Percentiles rank a stretch among this genome's conserved stretches.
Evolutionary conservation across 2,113 vertebrate species (phyloP).

Genomic region (Syngnathus typhle): DNA sequence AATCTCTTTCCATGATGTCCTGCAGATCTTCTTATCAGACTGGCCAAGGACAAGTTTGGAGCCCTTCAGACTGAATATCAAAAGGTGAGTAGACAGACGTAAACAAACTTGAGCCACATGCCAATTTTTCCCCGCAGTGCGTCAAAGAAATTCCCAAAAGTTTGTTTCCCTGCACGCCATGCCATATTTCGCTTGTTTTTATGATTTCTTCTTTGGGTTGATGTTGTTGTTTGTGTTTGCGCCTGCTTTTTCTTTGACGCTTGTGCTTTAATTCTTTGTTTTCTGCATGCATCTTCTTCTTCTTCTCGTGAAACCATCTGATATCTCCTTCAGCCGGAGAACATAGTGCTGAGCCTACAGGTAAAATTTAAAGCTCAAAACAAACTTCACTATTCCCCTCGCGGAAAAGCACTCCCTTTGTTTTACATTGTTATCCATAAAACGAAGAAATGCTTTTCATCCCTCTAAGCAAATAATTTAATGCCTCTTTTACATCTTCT

Average conservation of each 20-base stretch:
- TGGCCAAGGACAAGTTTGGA: conserved; percentile 80
- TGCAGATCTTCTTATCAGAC: conserved; percentile 81
- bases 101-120: too few species aligned
- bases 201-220: conserved; percentile 17
- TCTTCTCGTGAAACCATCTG: conserved; percentile 41
- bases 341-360: conserved; percentile 89
- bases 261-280: conserved; percentile 62
- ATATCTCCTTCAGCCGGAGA: conserved; percentile 84
- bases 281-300: conserved; percentile 69
- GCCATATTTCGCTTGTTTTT: conserved; percentile 25
- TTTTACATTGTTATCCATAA: neutral
- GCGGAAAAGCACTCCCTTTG: neutral
- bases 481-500: conserved; percentile 1
- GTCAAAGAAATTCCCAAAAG: neutral
- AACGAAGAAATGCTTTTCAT: neutral
- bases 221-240: conserved; percentile 35
- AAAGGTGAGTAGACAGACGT: conserved; percentile 74
- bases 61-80: conserved; percentile 76
- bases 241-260: conserved; percentile 33
- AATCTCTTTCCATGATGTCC: conserved; percentile 41
- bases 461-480: neutral
- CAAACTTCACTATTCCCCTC: neutral
- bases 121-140: neutral
- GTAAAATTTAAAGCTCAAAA: conserved; percentile 71
- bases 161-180: conserved; percentile 25